A percentile compares a stretch with the other conserved stretches of the same genome.
These are phyloP conservation scores for Pterostichus niger DNA, from an alignment of 2,888 invertebrate genomes.

Conservation along the genomic window DNA sequence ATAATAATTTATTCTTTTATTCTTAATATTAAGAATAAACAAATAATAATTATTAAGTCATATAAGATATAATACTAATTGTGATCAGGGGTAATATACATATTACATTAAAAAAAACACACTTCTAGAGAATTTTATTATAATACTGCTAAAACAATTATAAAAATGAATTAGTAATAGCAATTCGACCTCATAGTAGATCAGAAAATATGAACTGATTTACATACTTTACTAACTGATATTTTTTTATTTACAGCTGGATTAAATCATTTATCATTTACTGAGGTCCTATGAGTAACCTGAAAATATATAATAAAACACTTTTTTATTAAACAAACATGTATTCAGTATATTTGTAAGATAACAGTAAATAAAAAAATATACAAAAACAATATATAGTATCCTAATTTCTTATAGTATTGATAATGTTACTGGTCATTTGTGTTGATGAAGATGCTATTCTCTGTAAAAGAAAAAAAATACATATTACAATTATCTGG, in stretches of 20 bases:
- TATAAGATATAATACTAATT: too few relatives aligned
- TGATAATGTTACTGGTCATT: constrained; percentile 55
- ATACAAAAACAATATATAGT: constrained; percentile 66
- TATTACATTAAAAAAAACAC: too few relatives aligned
- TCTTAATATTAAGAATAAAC: too few relatives aligned
- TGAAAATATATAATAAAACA: constrained; percentile 49
- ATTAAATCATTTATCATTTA: constrained; percentile 67
- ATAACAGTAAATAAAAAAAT: constrained; percentile 66
- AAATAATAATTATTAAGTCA: too few relatives aligned
- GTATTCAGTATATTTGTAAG: constrained; percentile 66
- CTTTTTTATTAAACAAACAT: constrained; percentile 54
- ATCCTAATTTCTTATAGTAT: constrained; percentile 54
- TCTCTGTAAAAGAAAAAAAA: constrained; percentile 49
- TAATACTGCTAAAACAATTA: constrained; percentile 47
- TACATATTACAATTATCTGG: too few relatives aligned
- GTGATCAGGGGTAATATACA: too few relatives aligned
- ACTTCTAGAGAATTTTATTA: background rate
- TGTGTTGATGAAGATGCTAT: constrained; percentile 48
- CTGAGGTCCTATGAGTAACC: constrained; percentile 62
- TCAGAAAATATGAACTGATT: background rate
- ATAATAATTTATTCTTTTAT: too few relatives aligned
- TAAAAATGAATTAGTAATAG: too few relatives aligned
- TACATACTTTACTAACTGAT: constrained; percentile 12
- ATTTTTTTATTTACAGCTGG: constrained; percentile 69
- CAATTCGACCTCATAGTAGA: background rate